Base-by-base conservation (phyloP, 2,113 vertebrate genomes). In the Notarius quadriscutis region DNA sequence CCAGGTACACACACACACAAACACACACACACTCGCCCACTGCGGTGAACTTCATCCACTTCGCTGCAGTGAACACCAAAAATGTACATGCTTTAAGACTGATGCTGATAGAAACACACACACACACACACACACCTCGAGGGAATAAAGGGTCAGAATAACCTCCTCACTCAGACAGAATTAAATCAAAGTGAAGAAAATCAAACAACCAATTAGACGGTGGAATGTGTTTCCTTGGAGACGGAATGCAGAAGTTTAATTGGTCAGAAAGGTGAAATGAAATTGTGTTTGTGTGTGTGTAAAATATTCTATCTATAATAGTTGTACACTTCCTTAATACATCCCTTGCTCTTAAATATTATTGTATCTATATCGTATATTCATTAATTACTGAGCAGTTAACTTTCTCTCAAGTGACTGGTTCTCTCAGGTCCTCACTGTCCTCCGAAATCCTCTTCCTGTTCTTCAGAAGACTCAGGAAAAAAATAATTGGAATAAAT, bases 111-210 rank as follows among this genome's bases (percentile, higher is more conserved):
- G 63, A 81, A 14, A 81, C 77, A 81, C 51, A 69, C 77, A 48
- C 62, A 63, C 30, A 80, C 77, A 81, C 62, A 57, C 78, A 65
- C 7, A 69, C 5, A 55, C 72, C 84, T 79, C n/a, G 14, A 2
- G 77, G 87, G 81, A 60, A 82, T 84, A 74, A 88, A 67, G 34
- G 69, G 75, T 77, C 20, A 87, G 86, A 86, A 88, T 87, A 89
- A 85, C 83, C 84, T 89, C 88, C 83, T 86, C 86, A 84, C 85
- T 91, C 67, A 75, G 60, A 74, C 67, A 83, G 60, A 88, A 89
- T 91, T 81, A 89, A 91, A 89, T 91, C 87, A 91, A 91, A 89
- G 90, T 83, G 75, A 91, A 88, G 88, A 84, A 91, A 88, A 91
- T 91, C 88, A 89, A 89, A 88, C 67, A 50, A 82, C 90, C 90